A percentile compares a stretch with the other conserved stretches of the same genome.
These are phyloP conservation scores for Polypterus senegalus DNA, from an alignment of 2,113 vertebrate species.

Conservation along the genomic window DNA sequence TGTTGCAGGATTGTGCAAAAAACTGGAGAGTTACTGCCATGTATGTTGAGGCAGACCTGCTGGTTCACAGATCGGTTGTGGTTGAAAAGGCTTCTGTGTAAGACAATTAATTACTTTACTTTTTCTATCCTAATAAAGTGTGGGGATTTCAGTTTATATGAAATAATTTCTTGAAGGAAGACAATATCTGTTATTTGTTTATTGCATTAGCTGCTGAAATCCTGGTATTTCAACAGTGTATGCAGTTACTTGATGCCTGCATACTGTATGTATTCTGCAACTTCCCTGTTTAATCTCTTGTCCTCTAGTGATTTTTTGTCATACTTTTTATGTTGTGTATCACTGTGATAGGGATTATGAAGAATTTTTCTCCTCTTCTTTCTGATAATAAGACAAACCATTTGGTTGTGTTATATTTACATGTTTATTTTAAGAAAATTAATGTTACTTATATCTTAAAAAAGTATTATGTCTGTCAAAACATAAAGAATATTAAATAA, in stretches of 20 bases:
- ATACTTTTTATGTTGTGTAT: background rate
- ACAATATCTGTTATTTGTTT: too few species aligned
- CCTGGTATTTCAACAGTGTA: background rate
- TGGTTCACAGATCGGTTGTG: conserved; percentile 14
- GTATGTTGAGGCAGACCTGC: conserved; percentile 7
- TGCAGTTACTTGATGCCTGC: background rate
- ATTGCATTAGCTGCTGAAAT: background rate
- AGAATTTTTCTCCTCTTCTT: too few species aligned
- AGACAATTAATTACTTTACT: background rate
- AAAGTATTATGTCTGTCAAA: too few species aligned
- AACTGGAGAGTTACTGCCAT: conserved; percentile 10
- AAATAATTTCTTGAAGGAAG: too few species aligned
- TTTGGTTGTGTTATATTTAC: too few species aligned
- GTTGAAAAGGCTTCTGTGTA: background rate
- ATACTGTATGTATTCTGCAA: background rate
- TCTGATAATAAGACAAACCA: too few species aligned
- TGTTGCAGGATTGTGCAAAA: conserved; percentile 11
- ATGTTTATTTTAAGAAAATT: too few species aligned
- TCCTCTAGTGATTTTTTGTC: background rate
- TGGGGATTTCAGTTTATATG: background rate
- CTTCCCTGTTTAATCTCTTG: conserved; percentile 1
- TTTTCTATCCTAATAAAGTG: background rate
- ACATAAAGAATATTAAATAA: too few species aligned
- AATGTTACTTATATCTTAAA: too few species aligned
- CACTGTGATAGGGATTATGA: too few species aligned